These are phyloP conservation scores for Megatriorchis doriae DNA, from an alignment of 2,113 vertebrate species.

Conservation along the genomic window DNA sequence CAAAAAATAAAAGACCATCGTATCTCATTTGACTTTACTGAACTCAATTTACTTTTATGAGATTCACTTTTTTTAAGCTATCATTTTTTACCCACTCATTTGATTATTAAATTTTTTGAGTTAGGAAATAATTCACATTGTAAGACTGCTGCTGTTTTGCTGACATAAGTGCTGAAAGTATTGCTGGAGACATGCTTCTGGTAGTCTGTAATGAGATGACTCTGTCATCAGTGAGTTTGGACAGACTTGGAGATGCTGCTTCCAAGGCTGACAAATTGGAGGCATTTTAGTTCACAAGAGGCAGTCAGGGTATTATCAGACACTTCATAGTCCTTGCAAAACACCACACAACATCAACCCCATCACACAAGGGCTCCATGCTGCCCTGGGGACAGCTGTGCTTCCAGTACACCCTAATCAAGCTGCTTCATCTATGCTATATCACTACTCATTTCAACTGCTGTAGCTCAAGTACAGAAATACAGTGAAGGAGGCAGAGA, in stretches of 20 bases:
- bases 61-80: neutral
- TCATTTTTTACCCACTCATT: neutral
- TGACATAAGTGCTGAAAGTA: neutral
- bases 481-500: neutral
- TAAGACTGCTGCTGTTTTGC: neutral
- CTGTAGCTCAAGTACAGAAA: neutral
- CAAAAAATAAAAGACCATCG: neutral
- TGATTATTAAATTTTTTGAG: neutral
- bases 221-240: neutral
- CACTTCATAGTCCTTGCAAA: neutral
- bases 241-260: neutral
- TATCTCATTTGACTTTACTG: constrained; percentile 8
- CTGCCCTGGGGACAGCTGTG: neutral
- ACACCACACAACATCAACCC: neutral
- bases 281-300: neutral
- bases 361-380: neutral
- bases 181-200: neutral
- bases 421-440: neutral
- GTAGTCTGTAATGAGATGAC: neutral
- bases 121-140: neutral
- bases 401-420: neutral
- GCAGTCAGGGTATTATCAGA: neutral
- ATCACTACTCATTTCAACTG: neutral
- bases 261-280: neutral
- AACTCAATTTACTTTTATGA: constrained; percentile 44